A percentile compares a stretch with the other conserved stretches of the same genome.
phyloP scores from a whole-genome alignment of 1,140 invertebrate genomes.

The Bombus terrestris region DNA sequence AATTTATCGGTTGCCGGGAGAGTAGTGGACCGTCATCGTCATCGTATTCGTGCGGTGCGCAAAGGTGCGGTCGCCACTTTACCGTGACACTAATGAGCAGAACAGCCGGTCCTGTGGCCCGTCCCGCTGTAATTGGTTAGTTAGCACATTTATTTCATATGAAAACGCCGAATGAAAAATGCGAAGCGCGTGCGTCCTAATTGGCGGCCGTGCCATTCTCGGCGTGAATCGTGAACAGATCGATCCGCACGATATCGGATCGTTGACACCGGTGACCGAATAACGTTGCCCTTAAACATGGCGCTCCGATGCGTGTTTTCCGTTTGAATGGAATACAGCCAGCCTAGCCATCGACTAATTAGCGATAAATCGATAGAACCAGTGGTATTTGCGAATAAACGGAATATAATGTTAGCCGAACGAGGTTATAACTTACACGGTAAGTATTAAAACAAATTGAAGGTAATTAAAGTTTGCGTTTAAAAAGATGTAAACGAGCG shows the following conservation, averaged over 20 bases:
- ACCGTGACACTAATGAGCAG: constrained; percentile 65
- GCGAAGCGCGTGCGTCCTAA: constrained; percentile 68
- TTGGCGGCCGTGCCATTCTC: constrained; percentile 55
- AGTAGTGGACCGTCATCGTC: constrained; percentile 56
- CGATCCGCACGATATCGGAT: constrained; percentile 61
- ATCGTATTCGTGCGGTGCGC: constrained; percentile 34
- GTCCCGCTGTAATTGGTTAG: constrained; percentile 67
- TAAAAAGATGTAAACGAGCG: not conserved
- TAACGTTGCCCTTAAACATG: constrained; percentile 56
- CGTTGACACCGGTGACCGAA: constrained; percentile 61
- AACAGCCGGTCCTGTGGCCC: constrained; percentile 42
- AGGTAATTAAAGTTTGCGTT: not conserved
- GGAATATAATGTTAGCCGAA: not conserved
- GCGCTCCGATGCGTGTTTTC: not conserved
- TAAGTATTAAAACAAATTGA: not conserved
- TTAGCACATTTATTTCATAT: constrained; percentile 70
- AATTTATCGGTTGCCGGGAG: constrained; percentile 1
- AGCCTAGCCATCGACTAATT: not conserved
- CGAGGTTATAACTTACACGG: not conserved
- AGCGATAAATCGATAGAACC: not conserved
- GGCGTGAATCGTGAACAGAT: constrained; percentile 53
- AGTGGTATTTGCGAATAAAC: not conserved
- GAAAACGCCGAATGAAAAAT: constrained; percentile 62
- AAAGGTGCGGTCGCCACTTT: constrained; percentile 62
- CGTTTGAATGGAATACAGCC: not conserved